phyloP scores from a whole-genome alignment of 2,888 invertebrate species.

The Idaea dimidiata region DNA sequence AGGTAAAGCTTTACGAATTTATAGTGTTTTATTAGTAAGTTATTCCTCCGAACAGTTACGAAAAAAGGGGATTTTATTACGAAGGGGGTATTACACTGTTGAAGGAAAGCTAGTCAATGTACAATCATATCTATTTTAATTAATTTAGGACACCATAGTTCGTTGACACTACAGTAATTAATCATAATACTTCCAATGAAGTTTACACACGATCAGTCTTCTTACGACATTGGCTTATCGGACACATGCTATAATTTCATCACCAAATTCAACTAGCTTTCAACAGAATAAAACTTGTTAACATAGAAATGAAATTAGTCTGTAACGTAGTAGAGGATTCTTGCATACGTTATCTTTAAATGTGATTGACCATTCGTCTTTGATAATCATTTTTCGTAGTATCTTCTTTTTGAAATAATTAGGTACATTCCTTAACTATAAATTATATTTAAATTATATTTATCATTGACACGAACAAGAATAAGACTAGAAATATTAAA shows the following conservation, averaged over 20 bases:
- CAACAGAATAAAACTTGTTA: conserved; percentile 11
- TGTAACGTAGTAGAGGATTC: conserved; percentile 13
- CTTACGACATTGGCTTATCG: conserved; percentile 28
- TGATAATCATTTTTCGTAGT: background rate
- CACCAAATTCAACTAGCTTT: conserved; percentile 16
- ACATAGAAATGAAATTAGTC: conserved; percentile 18
- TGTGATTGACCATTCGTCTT: background rate
- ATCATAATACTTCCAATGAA: conserved; percentile 56
- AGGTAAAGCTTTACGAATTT: no score
- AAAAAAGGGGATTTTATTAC: no score
- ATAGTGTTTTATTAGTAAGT: no score
- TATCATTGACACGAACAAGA: no score
- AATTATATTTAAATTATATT: no score
- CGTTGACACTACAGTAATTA: conserved; percentile 61
- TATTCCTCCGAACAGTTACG: no score
- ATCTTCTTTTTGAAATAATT: background rate
- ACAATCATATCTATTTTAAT: background rate
- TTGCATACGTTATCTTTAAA: conserved; percentile 4
- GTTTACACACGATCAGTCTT: conserved; percentile 34
- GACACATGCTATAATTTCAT: conserved; percentile 23
- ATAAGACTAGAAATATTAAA: no score
- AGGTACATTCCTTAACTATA: background rate
- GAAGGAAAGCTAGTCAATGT: background rate
- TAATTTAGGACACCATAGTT: conserved; percentile 18
- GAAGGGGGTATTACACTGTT: no score